Evolutionary conservation across 2,888 invertebrate species (phyloP).

Genomic region (Trachelus iudaicus): DNA sequence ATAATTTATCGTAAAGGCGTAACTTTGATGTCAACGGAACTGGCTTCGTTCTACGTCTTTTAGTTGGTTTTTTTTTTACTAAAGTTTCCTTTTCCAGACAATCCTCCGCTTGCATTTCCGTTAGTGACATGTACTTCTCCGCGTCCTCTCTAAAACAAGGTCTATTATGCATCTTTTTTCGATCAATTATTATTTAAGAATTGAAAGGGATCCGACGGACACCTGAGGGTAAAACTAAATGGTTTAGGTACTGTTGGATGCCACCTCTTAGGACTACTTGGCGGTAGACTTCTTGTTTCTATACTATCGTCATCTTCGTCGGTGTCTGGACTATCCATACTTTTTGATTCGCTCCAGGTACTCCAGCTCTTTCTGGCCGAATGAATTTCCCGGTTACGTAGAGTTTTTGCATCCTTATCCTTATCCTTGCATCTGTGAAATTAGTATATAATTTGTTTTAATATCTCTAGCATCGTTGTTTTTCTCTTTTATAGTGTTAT

Average conservation of each 20-base stretch:
- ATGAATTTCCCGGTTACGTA: slow-evolving; percentile 51
- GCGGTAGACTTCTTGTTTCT: slow-evolving; percentile 58
- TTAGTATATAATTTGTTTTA: neutral
- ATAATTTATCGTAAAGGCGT: slow-evolving; percentile 77
- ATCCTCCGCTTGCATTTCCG: slow-evolving; percentile 59
- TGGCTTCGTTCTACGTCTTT: slow-evolving; percentile 71
- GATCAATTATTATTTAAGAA: neutral
- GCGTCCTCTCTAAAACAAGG: slow-evolving; percentile 72
- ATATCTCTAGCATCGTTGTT: neutral
- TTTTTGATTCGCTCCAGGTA: slow-evolving; percentile 54
- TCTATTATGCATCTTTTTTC: neutral
- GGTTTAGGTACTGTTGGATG: slow-evolving; percentile 74
- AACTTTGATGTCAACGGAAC: slow-evolving; percentile 79
- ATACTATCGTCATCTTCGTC: slow-evolving; percentile 57
- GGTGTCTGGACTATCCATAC: slow-evolving; percentile 44
- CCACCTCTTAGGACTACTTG: slow-evolving; percentile 56
- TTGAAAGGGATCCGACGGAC: slow-evolving; percentile 28
- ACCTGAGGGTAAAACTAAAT: slow-evolving; percentile 79
- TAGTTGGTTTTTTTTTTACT: slow-evolving; percentile 57
- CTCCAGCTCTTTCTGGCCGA: slow-evolving; percentile 46
- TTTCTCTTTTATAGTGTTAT: neutral
- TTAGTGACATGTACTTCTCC: slow-evolving; percentile 68
- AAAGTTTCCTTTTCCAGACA: slow-evolving; percentile 39
- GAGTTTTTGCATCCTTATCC: slow-evolving; percentile 50
- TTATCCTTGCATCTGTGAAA: slow-evolving; percentile 41